These are phyloP conservation scores for Forficula auricularia DNA, from an alignment of 1,140 invertebrate species.

Conservation along the genomic window DNA sequence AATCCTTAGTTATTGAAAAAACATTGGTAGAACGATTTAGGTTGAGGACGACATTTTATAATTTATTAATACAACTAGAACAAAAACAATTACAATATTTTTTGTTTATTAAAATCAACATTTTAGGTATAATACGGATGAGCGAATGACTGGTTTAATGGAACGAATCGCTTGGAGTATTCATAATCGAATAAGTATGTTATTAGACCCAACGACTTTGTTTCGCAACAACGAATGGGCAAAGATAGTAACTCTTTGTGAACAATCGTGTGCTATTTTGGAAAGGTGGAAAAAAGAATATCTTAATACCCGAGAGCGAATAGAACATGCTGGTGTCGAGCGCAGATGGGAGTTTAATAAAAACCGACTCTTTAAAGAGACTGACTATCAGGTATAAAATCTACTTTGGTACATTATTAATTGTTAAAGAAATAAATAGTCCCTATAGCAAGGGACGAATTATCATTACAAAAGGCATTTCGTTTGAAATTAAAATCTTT, in stretches of 20 bases:
- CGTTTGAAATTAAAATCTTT: background rate
- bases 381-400: conserved; percentile 63
- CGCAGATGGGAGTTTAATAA: conserved; percentile 81
- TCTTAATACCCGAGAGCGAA: conserved; percentile 51
- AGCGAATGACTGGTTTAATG: conserved; percentile 57
- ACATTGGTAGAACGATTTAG: no score
- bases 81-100: no score
- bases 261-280: conserved; percentile 45
- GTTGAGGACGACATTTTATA: no score
- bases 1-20: no score
- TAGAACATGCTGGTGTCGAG: conserved; percentile 64
- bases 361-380: conserved; percentile 54
- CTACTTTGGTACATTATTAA: conserved; percentile 23
- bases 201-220: conserved; percentile 49
- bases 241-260: conserved; percentile 32
- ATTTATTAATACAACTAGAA: no score
- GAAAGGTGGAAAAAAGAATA: conserved; percentile 58
- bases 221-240: conserved; percentile 42
- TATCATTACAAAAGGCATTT: background rate
- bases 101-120: no score
- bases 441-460: background rate
- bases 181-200: conserved; percentile 49
- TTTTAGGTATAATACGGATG: conserved; percentile 43
- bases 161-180: conserved; percentile 64
- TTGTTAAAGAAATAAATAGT: background rate